These are phyloP conservation scores for Calameuta filiformis DNA, from an alignment of 2,888 invertebrate species.

Conservation along the genomic window DNA sequence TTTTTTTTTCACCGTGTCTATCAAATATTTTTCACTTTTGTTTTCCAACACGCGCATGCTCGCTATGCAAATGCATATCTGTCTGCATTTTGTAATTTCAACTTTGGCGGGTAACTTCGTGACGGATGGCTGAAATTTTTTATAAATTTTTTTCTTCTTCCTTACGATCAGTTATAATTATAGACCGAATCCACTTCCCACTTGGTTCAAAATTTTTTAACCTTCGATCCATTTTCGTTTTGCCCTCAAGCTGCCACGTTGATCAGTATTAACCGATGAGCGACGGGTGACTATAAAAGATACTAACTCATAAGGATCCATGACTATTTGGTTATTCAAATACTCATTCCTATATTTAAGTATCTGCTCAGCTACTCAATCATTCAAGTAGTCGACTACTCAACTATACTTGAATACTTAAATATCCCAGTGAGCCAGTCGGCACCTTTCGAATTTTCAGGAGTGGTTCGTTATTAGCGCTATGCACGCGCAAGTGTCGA, in stretches of 20 bases:
- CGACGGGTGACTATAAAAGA: neutral
- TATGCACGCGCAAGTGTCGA: neutral
- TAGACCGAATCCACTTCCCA: neutral
- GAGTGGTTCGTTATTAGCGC: neutral
- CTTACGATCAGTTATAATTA: neutral
- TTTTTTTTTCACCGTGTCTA: neutral
- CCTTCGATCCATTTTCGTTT: neutral
- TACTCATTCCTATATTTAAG: neutral
- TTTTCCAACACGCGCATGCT: neutral
- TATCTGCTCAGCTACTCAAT: neutral
- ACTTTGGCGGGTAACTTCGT: no score
- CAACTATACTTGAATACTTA: neutral
- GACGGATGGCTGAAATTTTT: no score
- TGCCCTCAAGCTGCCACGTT: neutral
- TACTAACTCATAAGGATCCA: neutral
- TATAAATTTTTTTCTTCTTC: neutral
- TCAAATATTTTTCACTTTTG: neutral
- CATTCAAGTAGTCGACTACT: neutral
- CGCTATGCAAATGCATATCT: neutral
- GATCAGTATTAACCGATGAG: neutral
- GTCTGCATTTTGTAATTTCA: neutral
- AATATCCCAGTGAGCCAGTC: neutral
- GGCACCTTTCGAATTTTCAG: neutral
- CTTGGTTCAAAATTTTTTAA: neutral
- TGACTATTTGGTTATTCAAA: neutral